These are phyloP conservation scores for Sylvilagus floridanus DNA, from an alignment of 2,797 vertebrate species.

Conservation along the genomic window DNA sequence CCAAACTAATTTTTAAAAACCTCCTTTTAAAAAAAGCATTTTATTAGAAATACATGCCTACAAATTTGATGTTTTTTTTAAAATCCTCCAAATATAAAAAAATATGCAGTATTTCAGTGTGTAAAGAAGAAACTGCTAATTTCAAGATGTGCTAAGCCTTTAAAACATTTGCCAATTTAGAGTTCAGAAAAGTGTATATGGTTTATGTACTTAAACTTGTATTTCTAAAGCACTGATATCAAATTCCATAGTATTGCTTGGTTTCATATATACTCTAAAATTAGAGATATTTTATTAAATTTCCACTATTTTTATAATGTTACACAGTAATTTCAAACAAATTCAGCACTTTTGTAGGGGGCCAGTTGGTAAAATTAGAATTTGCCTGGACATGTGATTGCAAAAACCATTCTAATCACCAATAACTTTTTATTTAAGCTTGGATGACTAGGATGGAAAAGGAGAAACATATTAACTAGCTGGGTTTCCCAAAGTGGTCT, in stretches of 20 bases:
- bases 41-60: background rate
- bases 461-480: background rate
- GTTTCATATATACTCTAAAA: conserved; percentile 50
- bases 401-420: conserved; percentile 21
- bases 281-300: conserved; percentile 43
- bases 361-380: conserved; percentile 22
- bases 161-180: conserved; percentile 15
- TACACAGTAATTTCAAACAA: conserved; percentile 57
- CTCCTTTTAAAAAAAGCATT: background rate
- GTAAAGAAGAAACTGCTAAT: conserved; percentile 26
- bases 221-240: conserved; percentile 18
- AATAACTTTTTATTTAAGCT: conserved; percentile 22
- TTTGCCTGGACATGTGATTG: conserved; percentile 1
- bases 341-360: conserved; percentile 4
- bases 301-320: background rate
- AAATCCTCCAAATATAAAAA: conserved; percentile 38
- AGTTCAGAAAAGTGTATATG: background rate
- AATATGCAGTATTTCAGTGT: background rate
- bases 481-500: conserved; percentile 13
- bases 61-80: background rate
- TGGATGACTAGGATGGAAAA: background rate
- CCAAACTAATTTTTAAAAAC: conserved; percentile 38
- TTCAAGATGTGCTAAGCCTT: background rate
- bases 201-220: conserved; percentile 5
- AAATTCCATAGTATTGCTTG: conserved; percentile 3